Evolutionary conservation across 2,888 invertebrate genomes (phyloP).

Genomic region (Serrognathus titanus): DNA sequence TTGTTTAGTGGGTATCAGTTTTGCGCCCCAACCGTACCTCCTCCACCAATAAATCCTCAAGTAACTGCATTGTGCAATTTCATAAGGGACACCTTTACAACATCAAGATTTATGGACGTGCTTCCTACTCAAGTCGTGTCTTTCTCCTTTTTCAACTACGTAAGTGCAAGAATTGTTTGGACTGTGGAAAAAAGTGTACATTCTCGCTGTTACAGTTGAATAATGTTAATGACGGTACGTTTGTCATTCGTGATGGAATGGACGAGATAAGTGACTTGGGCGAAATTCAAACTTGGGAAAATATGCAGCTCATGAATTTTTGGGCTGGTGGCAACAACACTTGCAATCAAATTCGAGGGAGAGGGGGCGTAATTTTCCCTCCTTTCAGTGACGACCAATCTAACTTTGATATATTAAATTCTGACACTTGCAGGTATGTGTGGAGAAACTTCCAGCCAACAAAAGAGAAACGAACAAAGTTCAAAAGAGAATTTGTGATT

Average conservation of each 20-base stretch:
- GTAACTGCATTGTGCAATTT: neutral
- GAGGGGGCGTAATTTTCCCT: slow-evolving; percentile 51
- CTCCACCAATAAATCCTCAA: neutral
- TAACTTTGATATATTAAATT: slow-evolving; percentile 51
- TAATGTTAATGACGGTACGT: slow-evolving; percentile 55
- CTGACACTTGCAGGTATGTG: slow-evolving; percentile 60
- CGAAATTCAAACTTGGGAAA: slow-evolving; percentile 53
- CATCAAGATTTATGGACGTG: neutral
- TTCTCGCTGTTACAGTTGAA: slow-evolving; percentile 55
- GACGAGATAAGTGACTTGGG: slow-evolving; percentile 50
- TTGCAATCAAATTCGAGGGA: slow-evolving; percentile 53
- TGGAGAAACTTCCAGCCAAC: too few species aligned
- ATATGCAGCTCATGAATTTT: slow-evolving; percentile 16
- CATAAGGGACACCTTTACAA: neutral
- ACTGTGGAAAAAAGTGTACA: neutral
- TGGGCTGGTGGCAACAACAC: slow-evolving; percentile 37
- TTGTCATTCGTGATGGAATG: slow-evolving; percentile 58
- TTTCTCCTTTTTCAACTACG: slow-evolving; percentile 13
- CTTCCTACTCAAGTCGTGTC: neutral
- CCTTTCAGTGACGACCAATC: slow-evolving; percentile 56
- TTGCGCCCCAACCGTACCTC: neutral
- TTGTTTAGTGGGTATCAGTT: too few species aligned
- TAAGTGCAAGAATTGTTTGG: slow-evolving; percentile 8
- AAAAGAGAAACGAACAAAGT: too few species aligned
- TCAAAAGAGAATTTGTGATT: neutral